A percentile compares a stretch with the other conserved stretches of the same genome.
phyloP scores from a whole-genome alignment of 2,888 invertebrate species.

The Mesorhabditis sp. region DNA sequence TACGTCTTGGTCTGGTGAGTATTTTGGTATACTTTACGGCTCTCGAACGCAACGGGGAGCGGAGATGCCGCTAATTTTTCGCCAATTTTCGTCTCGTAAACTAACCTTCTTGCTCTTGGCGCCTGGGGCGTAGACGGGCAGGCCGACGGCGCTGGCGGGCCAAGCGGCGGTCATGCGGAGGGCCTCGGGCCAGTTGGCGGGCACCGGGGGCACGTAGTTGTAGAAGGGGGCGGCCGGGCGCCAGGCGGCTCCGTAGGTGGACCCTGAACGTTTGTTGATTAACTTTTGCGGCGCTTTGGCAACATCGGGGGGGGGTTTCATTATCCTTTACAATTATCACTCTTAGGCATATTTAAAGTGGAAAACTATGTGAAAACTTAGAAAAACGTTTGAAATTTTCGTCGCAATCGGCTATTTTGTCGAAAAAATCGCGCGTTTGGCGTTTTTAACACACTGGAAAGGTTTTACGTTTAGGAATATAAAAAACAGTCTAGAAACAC shows the following conservation, averaged over 20 bases:
- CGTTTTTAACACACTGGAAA: too few relatives aligned
- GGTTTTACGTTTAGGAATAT: too few relatives aligned
- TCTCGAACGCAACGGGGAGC: conserved; percentile 17
- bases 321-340: too few relatives aligned
- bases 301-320: too few relatives aligned
- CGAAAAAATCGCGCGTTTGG: too few relatives aligned
- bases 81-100: conserved; percentile 19
- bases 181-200: conserved; percentile 54
- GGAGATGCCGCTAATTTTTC: conserved; percentile 24
- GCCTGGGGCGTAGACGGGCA: conserved; percentile 34
- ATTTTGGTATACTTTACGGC: neutral
- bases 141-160: conserved; percentile 48
- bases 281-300: too few relatives aligned
- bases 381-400: too few relatives aligned
- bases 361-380: too few relatives aligned
- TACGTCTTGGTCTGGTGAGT: too few relatives aligned
- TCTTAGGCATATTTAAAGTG: too few relatives aligned
- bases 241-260: conserved; percentile 56
- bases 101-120: conserved; percentile 24
- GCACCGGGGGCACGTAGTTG: conserved; percentile 58
- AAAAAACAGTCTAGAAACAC: too few relatives aligned
- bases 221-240: conserved; percentile 57
- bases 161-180: conserved; percentile 43
- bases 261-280: conserved; percentile 39
- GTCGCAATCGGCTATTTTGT: too few relatives aligned